Percentiles rank a stretch among this genome's conserved stretches.
These are phyloP conservation scores for Cirrhinus mrigala DNA, from an alignment of 2,797 vertebrate genomes.

Conservation along the genomic window DNA sequence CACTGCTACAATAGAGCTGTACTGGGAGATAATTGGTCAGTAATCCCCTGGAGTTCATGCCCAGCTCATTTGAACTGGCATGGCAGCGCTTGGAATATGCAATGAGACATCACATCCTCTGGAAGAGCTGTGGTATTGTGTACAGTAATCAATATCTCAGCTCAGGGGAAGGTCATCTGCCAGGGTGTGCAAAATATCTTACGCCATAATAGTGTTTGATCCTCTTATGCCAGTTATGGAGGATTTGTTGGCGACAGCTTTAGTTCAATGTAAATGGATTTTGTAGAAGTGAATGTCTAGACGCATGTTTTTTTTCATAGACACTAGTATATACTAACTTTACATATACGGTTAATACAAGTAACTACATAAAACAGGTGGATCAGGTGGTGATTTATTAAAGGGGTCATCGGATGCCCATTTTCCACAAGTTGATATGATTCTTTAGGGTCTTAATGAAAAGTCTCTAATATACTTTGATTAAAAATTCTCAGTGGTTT, in stretches of 20 bases:
- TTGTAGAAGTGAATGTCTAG: background rate
- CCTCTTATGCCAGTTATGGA: slow-evolving; percentile 27
- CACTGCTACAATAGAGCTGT: slow-evolving; percentile 43
- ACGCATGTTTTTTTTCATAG: background rate
- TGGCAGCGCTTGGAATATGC: slow-evolving; percentile 50
- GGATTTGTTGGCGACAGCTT: slow-evolving; percentile 16
- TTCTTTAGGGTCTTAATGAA: too few species aligned
- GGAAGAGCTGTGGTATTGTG: slow-evolving; percentile 29
- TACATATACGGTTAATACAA: background rate
- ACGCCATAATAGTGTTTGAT: background rate
- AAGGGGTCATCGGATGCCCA: too few species aligned
- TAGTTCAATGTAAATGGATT: background rate
- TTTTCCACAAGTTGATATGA: too few species aligned
- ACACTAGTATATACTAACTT: background rate
- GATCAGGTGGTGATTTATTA: too few species aligned
- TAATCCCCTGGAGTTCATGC: slow-evolving; percentile 65
- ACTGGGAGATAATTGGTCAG: slow-evolving; percentile 64
- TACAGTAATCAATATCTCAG: slow-evolving; percentile 44
- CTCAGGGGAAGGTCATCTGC: slow-evolving; percentile 47
- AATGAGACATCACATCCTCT: slow-evolving; percentile 57
- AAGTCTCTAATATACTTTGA: too few species aligned
- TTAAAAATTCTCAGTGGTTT: too few species aligned
- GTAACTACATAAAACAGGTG: background rate
- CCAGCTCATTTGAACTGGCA: slow-evolving; percentile 56
- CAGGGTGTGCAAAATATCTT: background rate